A percentile compares a stretch with the other conserved stretches of the same genome.
Evolutionary conservation across 1,140 invertebrate species (phyloP).

Genomic region (Cheumatopsyche charites): DNA sequence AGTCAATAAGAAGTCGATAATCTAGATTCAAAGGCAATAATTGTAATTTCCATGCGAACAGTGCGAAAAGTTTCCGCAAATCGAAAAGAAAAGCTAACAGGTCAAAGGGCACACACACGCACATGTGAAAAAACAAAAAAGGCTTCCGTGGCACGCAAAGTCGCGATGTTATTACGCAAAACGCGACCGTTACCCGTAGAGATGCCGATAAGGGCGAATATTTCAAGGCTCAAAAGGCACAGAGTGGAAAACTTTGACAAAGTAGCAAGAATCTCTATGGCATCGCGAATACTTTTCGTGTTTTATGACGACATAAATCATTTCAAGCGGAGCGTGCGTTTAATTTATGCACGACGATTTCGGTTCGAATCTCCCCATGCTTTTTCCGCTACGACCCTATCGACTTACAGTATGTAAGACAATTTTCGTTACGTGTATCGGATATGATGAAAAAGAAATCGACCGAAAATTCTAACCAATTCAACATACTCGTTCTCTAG

Average conservation of each 20-base stretch:
- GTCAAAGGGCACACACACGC: too few species aligned
- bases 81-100: too few species aligned
- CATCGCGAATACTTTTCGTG: conserved; percentile 6
- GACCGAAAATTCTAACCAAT: too few species aligned
- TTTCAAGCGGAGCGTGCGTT: conserved; percentile 2
- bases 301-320: conserved; percentile 6
- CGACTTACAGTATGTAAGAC: too few species aligned
- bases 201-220: conserved; percentile 3
- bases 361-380: background rate
- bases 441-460: too few species aligned
- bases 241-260: conserved; percentile 2
- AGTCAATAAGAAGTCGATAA: too few species aligned
- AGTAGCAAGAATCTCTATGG: conserved; percentile 8
- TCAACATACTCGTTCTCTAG: too few species aligned
- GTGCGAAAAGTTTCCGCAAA: too few species aligned
- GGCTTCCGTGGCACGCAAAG: background rate
- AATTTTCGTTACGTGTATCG: too few species aligned
- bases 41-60: too few species aligned
- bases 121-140: background rate
- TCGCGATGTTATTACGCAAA: conserved; percentile 2
- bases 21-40: too few species aligned
- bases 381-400: too few species aligned
- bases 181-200: background rate
- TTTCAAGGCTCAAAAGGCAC: background rate
- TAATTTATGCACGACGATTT: conserved; percentile 10